phyloP scores from a whole-genome alignment of 2,113 vertebrate genomes.

The Mugil cephalus region DNA sequence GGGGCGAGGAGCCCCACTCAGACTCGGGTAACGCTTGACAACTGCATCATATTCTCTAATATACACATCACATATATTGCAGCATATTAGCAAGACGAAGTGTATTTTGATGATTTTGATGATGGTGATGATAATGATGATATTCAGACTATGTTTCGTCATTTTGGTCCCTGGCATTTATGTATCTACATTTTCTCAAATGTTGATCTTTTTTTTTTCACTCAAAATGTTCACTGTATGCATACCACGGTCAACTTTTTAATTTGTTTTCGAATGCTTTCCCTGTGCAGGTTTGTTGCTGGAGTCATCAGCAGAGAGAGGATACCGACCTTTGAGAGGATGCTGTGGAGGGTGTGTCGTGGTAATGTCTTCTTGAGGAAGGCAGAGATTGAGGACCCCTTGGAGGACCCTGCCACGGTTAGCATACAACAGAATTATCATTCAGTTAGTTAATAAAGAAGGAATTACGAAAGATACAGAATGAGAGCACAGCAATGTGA shows the following conservation, averaged over 20 bases:
- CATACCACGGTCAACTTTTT: neutral
- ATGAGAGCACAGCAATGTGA: neutral
- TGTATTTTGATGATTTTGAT: too few relatives aligned
- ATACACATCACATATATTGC: too few relatives aligned
- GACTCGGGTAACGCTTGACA: constrained; percentile 89
- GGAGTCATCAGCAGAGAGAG: constrained; percentile 97
- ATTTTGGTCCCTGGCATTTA: neutral
- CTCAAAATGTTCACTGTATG: neutral
- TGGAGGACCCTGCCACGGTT: constrained; percentile 96
- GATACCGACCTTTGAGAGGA: constrained; percentile 96
- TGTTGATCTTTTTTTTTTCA: too few relatives aligned
- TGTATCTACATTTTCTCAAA: too few relatives aligned
- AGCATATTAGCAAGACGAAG: neutral
- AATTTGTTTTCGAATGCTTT: neutral
- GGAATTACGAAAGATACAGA: neutral
- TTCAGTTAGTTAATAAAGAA: too few relatives aligned
- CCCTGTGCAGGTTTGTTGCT: constrained; percentile 90
- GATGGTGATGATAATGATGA: too few relatives aligned
- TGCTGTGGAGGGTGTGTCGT: constrained; percentile 98
- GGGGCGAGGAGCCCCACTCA: constrained; percentile 92
- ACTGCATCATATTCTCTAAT: neutral
- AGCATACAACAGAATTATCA: constrained; percentile 40
- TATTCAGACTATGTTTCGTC: too few relatives aligned
- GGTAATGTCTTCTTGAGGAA: constrained; percentile 98
- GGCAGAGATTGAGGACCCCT: constrained; percentile 95